A percentile compares a stretch with the other conserved stretches of the same genome.
These are phyloP conservation scores for Unio delphinus DNA, from an alignment of 2,888 invertebrate genomes.

Conservation along the genomic window DNA sequence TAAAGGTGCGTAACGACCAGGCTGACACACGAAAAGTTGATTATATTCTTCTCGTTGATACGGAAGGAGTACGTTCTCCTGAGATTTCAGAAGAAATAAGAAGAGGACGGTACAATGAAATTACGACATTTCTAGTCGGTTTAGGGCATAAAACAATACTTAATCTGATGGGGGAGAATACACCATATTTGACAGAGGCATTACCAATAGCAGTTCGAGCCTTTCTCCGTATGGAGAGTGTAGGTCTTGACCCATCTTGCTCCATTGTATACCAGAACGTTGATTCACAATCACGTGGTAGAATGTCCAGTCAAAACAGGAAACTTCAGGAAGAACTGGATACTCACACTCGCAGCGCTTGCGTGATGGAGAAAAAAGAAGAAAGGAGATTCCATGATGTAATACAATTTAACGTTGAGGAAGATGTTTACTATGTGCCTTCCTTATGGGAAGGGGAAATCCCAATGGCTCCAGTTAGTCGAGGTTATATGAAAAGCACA, in stretches of 20 bases:
- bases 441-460: conserved; percentile 12
- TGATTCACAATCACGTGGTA: too few relatives aligned
- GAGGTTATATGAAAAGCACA: conserved; percentile 3
- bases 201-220: conserved; percentile 4
- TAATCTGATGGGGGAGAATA: conserved; percentile 7
- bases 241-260: conserved; percentile 1
- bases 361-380: conserved; percentile 2
- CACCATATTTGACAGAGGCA: conserved; percentile 3
- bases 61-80: conserved; percentile 12
- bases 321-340: too few relatives aligned
- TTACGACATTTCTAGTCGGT: conserved; percentile 8
- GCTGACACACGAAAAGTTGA: neutral
- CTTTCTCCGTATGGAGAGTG: conserved; percentile 1
- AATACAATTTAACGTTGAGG: conserved; percentile 6
- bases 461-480: conserved; percentile 13
- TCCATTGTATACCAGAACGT: conserved; percentile 15
- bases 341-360: neutral
- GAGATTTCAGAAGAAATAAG: conserved; percentile 4
- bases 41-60: conserved; percentile 12
- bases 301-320: too few relatives aligned
- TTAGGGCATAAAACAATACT: neutral
- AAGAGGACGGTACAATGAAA: conserved; percentile 5
- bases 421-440: conserved; percentile 3
- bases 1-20: neutral
- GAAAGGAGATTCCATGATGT: conserved; percentile 6